Evolutionary conservation across 92 coral and sea anemone genomes (phyloP).

Genomic region (Palythoa grandis): DNA sequence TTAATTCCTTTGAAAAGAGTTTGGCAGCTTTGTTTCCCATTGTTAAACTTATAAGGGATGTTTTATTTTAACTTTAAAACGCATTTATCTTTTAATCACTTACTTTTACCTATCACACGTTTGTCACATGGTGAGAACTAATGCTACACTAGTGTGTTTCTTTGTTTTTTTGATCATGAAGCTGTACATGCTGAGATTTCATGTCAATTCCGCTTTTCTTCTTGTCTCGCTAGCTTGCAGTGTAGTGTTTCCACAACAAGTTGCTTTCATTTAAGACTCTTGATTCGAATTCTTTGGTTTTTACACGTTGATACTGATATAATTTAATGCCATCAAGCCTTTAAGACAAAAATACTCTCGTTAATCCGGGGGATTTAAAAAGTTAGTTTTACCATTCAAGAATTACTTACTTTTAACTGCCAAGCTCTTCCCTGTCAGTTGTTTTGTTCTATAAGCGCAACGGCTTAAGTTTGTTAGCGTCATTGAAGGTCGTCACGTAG

Average conservation of each 20-base stretch:
- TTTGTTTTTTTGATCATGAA: not conserved
- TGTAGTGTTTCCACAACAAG: not conserved
- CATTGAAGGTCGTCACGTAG: conserved; percentile 2
- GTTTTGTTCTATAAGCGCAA: not conserved
- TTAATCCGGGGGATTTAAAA: not conserved
- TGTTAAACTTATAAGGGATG: not conserved
- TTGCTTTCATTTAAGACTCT: not conserved
- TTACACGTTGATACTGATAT: not conserved
- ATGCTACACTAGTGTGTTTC: not conserved
- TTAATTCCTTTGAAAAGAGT: not conserved
- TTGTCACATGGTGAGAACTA: too few relatives aligned
- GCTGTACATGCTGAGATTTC: not conserved
- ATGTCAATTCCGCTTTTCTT: not conserved
- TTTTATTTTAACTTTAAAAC: not conserved
- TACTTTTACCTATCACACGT: too few relatives aligned
- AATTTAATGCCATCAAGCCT: not conserved
- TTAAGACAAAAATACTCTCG: not conserved
- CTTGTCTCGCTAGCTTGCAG: not conserved
- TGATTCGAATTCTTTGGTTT: not conserved
- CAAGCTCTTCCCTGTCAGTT: not conserved
- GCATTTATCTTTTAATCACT: not conserved
- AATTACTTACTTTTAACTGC: not conserved
- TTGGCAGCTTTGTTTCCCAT: not conserved
- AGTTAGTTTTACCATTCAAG: not conserved
- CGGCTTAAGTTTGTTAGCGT: not conserved